Conservation (phyloP, 2,113 vertebrate genomes). For the Tichodroma muraria region DNA sequence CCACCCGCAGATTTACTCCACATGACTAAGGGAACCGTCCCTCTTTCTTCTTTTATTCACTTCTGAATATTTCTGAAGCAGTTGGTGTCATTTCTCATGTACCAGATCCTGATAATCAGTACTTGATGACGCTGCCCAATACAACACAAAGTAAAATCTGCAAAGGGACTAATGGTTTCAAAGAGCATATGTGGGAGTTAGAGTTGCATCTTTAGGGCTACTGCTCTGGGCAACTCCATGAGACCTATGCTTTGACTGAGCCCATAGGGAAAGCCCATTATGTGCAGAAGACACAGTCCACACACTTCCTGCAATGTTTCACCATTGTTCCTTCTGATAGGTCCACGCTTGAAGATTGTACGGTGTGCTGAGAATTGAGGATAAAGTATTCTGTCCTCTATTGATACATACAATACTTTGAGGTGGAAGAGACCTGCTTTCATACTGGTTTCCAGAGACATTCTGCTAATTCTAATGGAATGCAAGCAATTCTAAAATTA, state of each 20-base stretch:
- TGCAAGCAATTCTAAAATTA: not conserved
- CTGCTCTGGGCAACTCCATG: not conserved
- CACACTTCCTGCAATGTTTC: not conserved
- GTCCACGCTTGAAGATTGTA: not conserved
- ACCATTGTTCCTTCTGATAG: not conserved
- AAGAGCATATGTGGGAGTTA: not conserved
- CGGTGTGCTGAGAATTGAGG: rapidly evolving
- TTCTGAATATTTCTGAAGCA: not conserved
- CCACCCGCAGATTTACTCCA: not conserved
- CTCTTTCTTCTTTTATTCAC: not conserved
- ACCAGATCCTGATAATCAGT: not conserved
- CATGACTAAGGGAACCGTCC: rapidly evolving
- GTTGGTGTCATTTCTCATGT: not conserved
- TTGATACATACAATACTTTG: not conserved
- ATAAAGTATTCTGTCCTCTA: not conserved
- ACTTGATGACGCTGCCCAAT: not conserved
- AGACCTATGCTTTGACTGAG: not conserved
- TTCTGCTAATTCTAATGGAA: not conserved
- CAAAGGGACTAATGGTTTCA: not conserved
- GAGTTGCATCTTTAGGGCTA: not conserved
- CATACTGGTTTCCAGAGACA: not conserved
- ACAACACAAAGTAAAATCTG: not conserved
- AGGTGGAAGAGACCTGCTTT: not conserved
- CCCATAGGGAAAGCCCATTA: not conserved
- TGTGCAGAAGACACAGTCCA: not conserved